A percentile compares a stretch with the other conserved stretches of the same genome.
Evolutionary conservation across 1,140 invertebrate genomes (phyloP).

Genomic region (Sarcophaga bullata): DNA sequence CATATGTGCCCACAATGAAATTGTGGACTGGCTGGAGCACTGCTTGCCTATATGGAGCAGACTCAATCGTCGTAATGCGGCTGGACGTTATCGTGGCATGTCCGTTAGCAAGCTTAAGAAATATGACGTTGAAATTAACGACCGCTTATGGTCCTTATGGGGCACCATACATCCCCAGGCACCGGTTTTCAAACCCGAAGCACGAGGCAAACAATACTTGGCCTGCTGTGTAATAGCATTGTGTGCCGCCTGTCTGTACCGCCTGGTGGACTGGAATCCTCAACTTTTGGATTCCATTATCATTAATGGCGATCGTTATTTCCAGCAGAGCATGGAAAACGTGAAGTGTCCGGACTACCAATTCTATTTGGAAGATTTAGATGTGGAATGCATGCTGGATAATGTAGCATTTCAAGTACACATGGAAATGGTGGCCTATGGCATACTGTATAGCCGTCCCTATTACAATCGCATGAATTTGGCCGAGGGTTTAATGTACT

Average conservation of each 20-base stretch:
- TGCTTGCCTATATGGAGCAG: constrained; percentile 68
- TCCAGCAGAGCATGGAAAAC: constrained; percentile 67
- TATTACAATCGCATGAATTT: constrained; percentile 70
- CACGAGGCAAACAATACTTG: constrained; percentile 69
- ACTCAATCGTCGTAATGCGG: constrained; percentile 66
- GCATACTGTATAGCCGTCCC: constrained; percentile 69
- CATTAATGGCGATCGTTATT: constrained; percentile 69
- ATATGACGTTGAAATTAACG: constrained; percentile 73
- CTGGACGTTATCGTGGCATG: constrained; percentile 66
- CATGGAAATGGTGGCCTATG: constrained; percentile 70
- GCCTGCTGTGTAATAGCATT: constrained; percentile 69
- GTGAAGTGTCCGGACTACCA: constrained; percentile 68
- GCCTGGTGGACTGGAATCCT: constrained; percentile 70
- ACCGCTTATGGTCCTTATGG: constrained; percentile 71
- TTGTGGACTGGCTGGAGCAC: constrained; percentile 68
- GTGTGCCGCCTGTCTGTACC: constrained; percentile 69
- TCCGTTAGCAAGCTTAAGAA: constrained; percentile 68
- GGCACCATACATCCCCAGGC: constrained; percentile 70
- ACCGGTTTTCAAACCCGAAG: constrained; percentile 62
- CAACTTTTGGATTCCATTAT: constrained; percentile 71
- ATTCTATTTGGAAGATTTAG: constrained; percentile 67
- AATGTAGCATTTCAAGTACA: constrained; percentile 70
- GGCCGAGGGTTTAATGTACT: constrained; percentile 70
- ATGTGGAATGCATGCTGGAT: constrained; percentile 66
- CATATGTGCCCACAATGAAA: constrained; percentile 66